Conservation (phyloP, 2,888 invertebrate genomes). For the Perizoma affinitatum region DNA sequence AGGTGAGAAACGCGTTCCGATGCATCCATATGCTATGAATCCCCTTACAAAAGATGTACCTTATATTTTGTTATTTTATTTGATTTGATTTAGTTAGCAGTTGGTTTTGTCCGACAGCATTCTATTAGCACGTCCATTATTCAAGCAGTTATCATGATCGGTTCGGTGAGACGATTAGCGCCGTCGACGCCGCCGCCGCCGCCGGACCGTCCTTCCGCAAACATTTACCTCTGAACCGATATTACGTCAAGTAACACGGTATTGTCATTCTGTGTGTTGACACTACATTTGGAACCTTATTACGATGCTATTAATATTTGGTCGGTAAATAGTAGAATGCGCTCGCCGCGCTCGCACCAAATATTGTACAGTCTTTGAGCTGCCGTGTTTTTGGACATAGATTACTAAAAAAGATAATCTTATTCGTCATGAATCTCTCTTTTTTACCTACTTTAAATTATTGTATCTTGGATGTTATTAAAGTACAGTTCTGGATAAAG, state of each 20-base stretch:
- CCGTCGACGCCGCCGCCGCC: too few relatives aligned
- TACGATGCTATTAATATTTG: conserved; percentile 38
- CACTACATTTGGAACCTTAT: conserved; percentile 42
- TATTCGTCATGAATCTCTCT: too few relatives aligned
- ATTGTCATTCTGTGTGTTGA: conserved; percentile 45
- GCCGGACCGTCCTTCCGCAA: conserved; percentile 46
- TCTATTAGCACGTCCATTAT: conserved; percentile 43
- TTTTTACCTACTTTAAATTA: neutral
- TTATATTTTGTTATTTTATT: too few relatives aligned
- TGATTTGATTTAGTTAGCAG: conserved; percentile 21
- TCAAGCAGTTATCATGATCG: conserved; percentile 44
- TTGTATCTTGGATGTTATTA: too few relatives aligned
- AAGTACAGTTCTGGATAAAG: too few relatives aligned
- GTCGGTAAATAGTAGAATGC: conserved; percentile 48
- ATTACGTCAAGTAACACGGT: conserved; percentile 60
- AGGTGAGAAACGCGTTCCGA: too few relatives aligned
- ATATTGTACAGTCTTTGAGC: conserved; percentile 66
- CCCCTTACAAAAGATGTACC: too few relatives aligned
- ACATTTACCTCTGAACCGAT: conserved; percentile 54
- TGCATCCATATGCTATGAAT: too few relatives aligned
- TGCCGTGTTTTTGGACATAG: conserved; percentile 63
- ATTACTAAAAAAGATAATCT: conserved; percentile 39
- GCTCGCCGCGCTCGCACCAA: conserved; percentile 60
- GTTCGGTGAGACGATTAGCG: conserved; percentile 55
- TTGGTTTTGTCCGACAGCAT: conserved; percentile 27